Conservation (phyloP, 2,113 vertebrate species). For the Chiloscyllium plagiosum region DNA sequence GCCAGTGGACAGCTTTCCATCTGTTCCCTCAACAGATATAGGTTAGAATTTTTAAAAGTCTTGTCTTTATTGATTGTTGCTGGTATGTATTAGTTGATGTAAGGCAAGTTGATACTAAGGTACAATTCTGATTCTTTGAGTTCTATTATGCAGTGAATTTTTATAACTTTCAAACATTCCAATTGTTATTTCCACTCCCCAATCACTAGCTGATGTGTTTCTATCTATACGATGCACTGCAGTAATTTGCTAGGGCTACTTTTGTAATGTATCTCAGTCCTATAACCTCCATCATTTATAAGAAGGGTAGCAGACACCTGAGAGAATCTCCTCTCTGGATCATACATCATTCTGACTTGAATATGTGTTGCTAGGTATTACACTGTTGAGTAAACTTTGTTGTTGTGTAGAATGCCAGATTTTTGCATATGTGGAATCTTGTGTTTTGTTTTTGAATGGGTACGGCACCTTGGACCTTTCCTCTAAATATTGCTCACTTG, state of each 20-base stretch:
- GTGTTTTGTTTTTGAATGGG: neutral
- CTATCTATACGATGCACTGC: too few relatives aligned
- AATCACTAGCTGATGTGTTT: neutral
- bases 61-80: neutral
- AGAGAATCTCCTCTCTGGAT: neutral
- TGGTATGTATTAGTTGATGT: neutral
- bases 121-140: neutral
- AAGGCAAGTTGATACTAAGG: too few relatives aligned
- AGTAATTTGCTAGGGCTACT: neutral
- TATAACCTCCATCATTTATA: neutral
- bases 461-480: neutral
- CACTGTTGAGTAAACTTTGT: neutral
- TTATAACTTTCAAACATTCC: neutral
- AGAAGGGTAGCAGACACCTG: neutral
- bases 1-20: constrained; percentile 75
- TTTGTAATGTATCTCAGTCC: neutral
- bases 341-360: neutral
- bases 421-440: neutral
- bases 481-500: neutral
- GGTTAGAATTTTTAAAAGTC: constrained; percentile 62
- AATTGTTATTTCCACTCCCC: neutral
- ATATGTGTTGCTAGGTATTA: neutral
- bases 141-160: neutral
- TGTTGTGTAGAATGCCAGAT: neutral
- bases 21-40: constrained; percentile 66